phyloP scores from a whole-genome alignment of 1,140 invertebrate species.

The Spodoptera frugiperda region DNA sequence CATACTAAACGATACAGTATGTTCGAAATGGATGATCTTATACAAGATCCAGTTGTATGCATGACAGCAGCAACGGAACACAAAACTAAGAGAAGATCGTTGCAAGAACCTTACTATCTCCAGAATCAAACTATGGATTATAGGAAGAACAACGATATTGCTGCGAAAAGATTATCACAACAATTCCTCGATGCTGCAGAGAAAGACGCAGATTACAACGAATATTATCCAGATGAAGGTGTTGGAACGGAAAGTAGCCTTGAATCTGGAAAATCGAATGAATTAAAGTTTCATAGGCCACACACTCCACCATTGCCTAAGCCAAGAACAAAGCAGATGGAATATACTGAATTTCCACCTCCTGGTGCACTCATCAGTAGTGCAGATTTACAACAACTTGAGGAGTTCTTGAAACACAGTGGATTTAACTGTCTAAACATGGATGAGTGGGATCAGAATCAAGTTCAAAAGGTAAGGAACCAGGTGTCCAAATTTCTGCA shows the following conservation, averaged over 20 bases:
- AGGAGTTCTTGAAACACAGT: conserved; percentile 91
- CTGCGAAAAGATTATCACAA: conserved; percentile 84
- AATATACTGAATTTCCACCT: conserved; percentile 81
- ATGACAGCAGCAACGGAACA: conserved; percentile 84
- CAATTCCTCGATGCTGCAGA: conserved; percentile 84
- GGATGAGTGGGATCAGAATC: conserved; percentile 89
- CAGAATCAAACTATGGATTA: conserved; percentile 87
- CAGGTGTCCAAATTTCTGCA: conserved; percentile 89
- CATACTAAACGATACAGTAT: conserved; percentile 91
- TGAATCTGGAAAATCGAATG: conserved; percentile 85
- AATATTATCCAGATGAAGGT: conserved; percentile 84
- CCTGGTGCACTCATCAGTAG: conserved; percentile 86
- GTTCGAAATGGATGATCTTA: conserved; percentile 90
- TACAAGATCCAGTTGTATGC: conserved; percentile 81
- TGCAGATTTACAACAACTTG: conserved; percentile 89
- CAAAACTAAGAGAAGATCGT: conserved; percentile 89
- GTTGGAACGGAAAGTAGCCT: conserved; percentile 85
- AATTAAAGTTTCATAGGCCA: conserved; percentile 84
- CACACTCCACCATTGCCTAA: conserved; percentile 85
- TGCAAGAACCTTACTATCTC: conserved; percentile 91
- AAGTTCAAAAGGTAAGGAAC: conserved; percentile 89
- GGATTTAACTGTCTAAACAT: conserved; percentile 89
- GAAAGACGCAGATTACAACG: conserved; percentile 85
- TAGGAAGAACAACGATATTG: conserved; percentile 88
- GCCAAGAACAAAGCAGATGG: conserved; percentile 79